These are phyloP conservation scores for Phylloscopus whistleri DNA, from an alignment of 2,113 vertebrate genomes.

Conservation along the genomic window DNA sequence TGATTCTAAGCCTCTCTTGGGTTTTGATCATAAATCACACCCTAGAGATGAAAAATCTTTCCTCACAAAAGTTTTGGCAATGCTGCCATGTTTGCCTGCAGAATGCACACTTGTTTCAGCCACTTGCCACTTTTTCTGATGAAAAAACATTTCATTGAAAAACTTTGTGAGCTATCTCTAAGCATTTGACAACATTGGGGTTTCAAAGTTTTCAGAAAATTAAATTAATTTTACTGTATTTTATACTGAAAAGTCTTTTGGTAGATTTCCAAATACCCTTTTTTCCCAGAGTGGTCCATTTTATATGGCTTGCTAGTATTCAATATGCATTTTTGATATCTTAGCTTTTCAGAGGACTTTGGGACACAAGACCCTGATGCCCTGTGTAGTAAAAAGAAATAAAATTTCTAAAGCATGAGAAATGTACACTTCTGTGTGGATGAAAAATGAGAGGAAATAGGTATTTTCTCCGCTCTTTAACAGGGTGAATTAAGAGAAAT, in stretches of 20 bases:
- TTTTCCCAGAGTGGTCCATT: not conserved
- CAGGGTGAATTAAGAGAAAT: not conserved
- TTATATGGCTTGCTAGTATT: not conserved
- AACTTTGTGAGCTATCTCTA: not conserved
- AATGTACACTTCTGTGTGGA: not conserved
- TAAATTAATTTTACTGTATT: not conserved
- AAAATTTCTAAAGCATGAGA: not conserved
- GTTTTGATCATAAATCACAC: constrained; percentile 36
- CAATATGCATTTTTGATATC: not conserved
- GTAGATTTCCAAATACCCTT: not conserved
- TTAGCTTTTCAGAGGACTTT: not conserved
- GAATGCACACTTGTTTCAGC: not conserved
- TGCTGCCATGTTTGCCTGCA: not conserved
- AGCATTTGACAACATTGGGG: not conserved
- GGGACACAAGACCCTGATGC: not conserved
- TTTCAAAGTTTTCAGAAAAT: not conserved
- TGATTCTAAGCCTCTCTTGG: not conserved
- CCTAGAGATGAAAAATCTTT: constrained; percentile 12
- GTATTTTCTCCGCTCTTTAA: not conserved
- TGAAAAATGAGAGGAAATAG: not conserved
- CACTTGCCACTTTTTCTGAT: not conserved
- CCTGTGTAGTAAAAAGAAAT: not conserved
- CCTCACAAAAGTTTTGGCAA: constrained; percentile 23
- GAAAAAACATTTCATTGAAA: not conserved
- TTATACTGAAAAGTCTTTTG: not conserved